These are phyloP conservation scores for Lepisosteus oculatus DNA, from an alignment of 2,113 vertebrate species.

Conservation along the genomic window DNA sequence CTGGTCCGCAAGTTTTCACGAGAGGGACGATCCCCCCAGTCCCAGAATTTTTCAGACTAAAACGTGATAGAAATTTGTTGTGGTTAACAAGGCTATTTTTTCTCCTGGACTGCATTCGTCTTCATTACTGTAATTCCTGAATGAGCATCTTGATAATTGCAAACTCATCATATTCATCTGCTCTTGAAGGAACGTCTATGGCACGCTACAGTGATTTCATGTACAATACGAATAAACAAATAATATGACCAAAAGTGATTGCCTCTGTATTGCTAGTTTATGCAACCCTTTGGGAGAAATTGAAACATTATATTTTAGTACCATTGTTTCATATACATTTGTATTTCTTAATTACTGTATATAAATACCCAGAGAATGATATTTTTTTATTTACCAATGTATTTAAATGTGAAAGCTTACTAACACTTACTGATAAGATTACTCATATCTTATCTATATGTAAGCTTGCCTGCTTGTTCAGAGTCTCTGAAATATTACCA, in stretches of 20 bases:
- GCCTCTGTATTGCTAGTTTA: no score
- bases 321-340: no score
- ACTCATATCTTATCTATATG: not conserved
- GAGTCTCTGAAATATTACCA: not conserved
- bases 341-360: no score
- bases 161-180: constrained; percentile 4
- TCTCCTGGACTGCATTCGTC: not conserved
- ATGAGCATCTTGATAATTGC: not conserved
- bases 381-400: no score
- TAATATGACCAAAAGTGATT: no score
- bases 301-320: no score
- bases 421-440: not conserved
- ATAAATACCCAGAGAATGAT: no score
- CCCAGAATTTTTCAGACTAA: no score
- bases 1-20: no score
- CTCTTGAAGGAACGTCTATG: not conserved
- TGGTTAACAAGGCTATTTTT: constrained; percentile 5
- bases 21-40: no score
- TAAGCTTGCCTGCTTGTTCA: not conserved
- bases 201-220: not conserved
- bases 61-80: not conserved
- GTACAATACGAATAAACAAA: no score
- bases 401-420: not conserved
- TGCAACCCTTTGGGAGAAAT: no score
- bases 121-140: not conserved